phyloP scores from a whole-genome alignment of 2,797 vertebrate genomes.

The Microctenopoma stevenorrisi region DNA sequence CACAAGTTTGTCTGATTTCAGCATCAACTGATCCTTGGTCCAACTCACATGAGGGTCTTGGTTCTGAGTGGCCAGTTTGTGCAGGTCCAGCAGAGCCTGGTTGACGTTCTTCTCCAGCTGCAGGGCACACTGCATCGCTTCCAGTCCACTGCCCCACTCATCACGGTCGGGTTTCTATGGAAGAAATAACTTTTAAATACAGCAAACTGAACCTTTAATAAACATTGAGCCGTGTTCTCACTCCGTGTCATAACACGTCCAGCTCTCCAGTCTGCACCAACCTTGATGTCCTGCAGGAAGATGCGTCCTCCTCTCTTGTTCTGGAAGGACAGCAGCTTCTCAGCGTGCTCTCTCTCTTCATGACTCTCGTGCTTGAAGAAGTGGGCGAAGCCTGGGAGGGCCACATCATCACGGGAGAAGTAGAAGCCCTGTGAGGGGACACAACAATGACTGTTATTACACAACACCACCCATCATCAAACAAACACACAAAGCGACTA shows the following conservation, averaged over 20 bases:
- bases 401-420: constrained; percentile 84
- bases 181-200: not conserved
- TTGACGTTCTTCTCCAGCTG: constrained; percentile 94
- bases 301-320: constrained; percentile 83
- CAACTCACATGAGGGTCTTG: constrained; percentile 86
- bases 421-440: constrained; percentile 70
- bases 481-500: not conserved
- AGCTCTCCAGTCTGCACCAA: not conserved
- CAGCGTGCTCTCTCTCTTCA: constrained; percentile 79
- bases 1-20: no score
- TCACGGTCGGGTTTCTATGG: constrained; percentile 91
- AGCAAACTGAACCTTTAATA: not conserved
- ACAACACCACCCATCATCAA: constrained; percentile 4
- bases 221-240: not conserved
- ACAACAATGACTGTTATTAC: constrained; percentile 27
- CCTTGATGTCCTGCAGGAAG: constrained; percentile 82
- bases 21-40: fast-evolving
- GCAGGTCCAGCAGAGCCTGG: constrained; percentile 89
- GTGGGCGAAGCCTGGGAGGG: constrained; percentile 81
- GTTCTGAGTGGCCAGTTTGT: constrained; percentile 84
- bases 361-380: constrained; percentile 85
- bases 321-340: constrained; percentile 83
- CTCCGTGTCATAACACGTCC: no score
- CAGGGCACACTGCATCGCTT: constrained; percentile 91
- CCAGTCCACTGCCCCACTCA: constrained; percentile 93